A percentile compares a stretch with the other conserved stretches of the same genome.
These are phyloP conservation scores for Spheniscus humboldti DNA, from an alignment of 2,797 vertebrate species.

Conservation along the genomic window DNA sequence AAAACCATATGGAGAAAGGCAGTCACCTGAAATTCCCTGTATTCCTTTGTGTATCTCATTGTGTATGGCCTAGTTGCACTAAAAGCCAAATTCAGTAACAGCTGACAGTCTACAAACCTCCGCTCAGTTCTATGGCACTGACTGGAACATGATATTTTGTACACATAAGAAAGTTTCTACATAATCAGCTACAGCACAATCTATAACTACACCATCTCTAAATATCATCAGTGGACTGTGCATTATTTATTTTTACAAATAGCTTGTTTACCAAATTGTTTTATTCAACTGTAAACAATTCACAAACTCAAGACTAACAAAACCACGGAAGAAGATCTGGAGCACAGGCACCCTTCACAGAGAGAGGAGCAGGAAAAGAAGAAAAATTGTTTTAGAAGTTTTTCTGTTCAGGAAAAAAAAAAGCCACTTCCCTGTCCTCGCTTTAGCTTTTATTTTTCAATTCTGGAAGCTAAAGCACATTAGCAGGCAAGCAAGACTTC, in stretches of 20 bases:
- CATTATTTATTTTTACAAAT: not conserved
- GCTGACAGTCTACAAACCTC: not conserved
- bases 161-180: not conserved
- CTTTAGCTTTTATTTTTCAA: not conserved
- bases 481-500: not conserved
- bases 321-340: not conserved
- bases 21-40: not conserved
- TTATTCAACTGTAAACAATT: not conserved
- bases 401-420: not conserved
- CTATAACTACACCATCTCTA: not conserved
- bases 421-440: not conserved
- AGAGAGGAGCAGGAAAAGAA: not conserved
- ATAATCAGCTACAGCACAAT: not conserved
- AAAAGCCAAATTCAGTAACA: not conserved
- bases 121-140: not conserved
- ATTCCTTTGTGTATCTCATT: not conserved
- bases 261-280: not conserved
- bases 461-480: not conserved
- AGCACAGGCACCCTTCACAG: not conserved
- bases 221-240: not conserved
- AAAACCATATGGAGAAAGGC: not conserved
- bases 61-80: not conserved
- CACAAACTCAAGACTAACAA: not conserved
- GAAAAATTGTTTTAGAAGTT: not conserved
- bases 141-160: not conserved